A percentile compares a stretch with the other conserved stretches of the same genome.
Evolutionary conservation across 2,888 invertebrate species (phyloP).

Genomic region (Drosophila bunnanda): DNA sequence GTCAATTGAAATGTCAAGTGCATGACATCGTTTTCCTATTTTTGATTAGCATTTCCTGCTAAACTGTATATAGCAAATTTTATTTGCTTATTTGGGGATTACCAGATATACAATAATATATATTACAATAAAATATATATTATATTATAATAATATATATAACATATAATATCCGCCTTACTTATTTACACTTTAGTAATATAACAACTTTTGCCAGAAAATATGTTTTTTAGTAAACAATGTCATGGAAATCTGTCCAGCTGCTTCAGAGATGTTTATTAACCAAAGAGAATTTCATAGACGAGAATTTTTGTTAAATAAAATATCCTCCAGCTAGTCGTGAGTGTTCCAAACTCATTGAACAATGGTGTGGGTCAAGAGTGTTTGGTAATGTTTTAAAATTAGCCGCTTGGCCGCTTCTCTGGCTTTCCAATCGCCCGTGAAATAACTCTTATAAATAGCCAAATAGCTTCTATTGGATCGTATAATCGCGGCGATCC

Average conservation of each 20-base stretch:
- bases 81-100: not conserved
- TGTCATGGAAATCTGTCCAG: not conserved
- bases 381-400: constrained; percentile 52
- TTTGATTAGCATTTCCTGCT: not conserved
- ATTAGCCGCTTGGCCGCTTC: constrained; percentile 42
- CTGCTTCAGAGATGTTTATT: not conserved
- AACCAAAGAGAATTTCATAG: not conserved
- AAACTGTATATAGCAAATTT: not conserved
- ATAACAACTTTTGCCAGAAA: not conserved
- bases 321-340: constrained; percentile 37
- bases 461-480: constrained; percentile 31
- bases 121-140: not conserved
- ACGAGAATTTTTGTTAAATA: not conserved
- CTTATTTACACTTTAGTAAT: too few species aligned
- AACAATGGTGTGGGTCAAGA: constrained; percentile 59
- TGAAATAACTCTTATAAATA: constrained; percentile 67
- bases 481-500: constrained; percentile 32
- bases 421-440: constrained; percentile 26
- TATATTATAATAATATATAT: too few species aligned
- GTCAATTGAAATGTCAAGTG: too few species aligned
- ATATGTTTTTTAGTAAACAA: not conserved
- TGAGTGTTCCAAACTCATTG: constrained; percentile 34
- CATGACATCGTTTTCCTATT: not conserved
- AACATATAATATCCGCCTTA: too few species aligned
- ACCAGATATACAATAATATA: constrained; percentile 7